Percentiles rank a stretch among this genome's conserved stretches.
Evolutionary conservation across 1,140 invertebrate species (phyloP).

Genomic region (Paraescarpia echinospica): DNA sequence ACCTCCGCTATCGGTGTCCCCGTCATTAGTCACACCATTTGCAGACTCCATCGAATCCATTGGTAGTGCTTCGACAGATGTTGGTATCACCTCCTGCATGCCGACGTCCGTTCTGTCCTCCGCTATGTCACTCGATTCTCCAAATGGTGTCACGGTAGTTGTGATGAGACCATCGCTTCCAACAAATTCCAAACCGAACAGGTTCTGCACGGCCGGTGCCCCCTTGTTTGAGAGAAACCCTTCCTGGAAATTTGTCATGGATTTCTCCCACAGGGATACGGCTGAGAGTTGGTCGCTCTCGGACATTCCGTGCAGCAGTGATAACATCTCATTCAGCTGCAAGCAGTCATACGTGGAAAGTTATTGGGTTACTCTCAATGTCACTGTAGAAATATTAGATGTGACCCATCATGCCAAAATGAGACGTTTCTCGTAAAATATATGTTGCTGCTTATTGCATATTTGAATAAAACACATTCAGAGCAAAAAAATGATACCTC

Average conservation of each 20-base stretch:
- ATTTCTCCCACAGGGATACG: neutral
- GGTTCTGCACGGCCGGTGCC: neutral
- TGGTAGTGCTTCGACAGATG: neutral
- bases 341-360: neutral
- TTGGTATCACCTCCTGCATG: neutral
- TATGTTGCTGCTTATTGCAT: too few species aligned
- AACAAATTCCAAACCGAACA: neutral
- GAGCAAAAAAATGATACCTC: too few species aligned
- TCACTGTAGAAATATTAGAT: too few species aligned
- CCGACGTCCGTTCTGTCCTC: neutral
- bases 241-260: neutral
- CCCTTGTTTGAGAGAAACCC: neutral
- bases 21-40: neutral
- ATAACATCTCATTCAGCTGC: neutral
- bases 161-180: neutral
- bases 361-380: too few species aligned
- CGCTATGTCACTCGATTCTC: neutral
- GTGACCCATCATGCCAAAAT: too few species aligned
- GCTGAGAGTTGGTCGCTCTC: neutral
- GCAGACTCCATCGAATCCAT: neutral
- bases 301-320: neutral
- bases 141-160: neutral
- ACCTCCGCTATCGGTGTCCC: neutral
- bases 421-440: too few species aligned
- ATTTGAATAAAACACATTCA: too few species aligned